Conservation (phyloP, 2,888 invertebrate species). For the Ichneumoninae sp. region DNA sequence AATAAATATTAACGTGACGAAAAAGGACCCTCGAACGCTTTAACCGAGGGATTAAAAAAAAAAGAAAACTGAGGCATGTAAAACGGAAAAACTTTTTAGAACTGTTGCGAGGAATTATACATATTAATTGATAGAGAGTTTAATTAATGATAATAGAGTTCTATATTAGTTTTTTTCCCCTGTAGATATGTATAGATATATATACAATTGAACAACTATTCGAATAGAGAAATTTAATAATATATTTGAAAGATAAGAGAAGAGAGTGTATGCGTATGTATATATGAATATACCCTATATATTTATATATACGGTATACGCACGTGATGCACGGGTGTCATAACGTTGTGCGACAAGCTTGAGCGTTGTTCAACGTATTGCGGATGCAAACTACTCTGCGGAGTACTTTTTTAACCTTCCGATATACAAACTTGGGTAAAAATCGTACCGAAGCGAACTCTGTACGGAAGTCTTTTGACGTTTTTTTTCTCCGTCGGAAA, state of each 20-base stretch:
- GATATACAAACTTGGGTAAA: conserved; percentile 5
- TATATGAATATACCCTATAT: conserved; percentile 57
- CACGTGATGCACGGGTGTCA: conserved; percentile 47
- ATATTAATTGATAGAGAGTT: conserved; percentile 83
- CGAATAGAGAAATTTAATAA: conserved; percentile 81
- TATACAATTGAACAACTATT: conserved; percentile 77
- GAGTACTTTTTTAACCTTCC: conserved; percentile 24
- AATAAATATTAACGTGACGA: conserved; percentile 12
- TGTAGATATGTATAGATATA: conserved; percentile 83
- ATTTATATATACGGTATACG: conserved; percentile 59
- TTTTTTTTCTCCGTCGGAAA: not conserved
- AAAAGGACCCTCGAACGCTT: conserved; percentile 15
- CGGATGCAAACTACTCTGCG: conserved; percentile 19
- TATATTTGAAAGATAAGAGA: conserved; percentile 75
- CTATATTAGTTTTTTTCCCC: conserved; percentile 82
- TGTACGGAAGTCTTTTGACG: not conserved
- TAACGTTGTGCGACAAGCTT: conserved; percentile 3
- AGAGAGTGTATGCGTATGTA: conserved; percentile 38
- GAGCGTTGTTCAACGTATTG: conserved; percentile 19
- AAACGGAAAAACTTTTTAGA: conserved; percentile 76
- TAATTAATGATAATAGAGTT: conserved; percentile 82
- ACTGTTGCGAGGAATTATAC: conserved; percentile 80
- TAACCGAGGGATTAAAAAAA: conserved; percentile 1
- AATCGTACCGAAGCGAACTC: conserved; percentile 4
- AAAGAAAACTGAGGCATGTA: conserved; percentile 11